A percentile compares a stretch with the other conserved stretches of the same genome.
phyloP scores from a whole-genome alignment of 2,113 vertebrate species.

The Crotalus horridus region DNA sequence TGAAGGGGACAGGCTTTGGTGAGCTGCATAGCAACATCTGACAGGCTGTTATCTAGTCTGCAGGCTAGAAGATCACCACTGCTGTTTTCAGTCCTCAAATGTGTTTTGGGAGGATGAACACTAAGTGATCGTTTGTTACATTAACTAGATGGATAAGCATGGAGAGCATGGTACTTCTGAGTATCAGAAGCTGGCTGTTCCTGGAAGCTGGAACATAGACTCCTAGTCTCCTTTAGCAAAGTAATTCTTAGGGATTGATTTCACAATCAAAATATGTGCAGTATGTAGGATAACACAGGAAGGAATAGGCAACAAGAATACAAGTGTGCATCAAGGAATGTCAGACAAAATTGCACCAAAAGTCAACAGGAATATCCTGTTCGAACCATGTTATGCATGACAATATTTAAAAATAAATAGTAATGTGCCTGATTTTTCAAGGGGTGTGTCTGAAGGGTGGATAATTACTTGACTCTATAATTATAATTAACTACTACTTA shows the following conservation, averaged over 20 bases:
- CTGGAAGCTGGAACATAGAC: not conserved
- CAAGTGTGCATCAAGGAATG: conserved; percentile 10
- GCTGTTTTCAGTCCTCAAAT: not conserved
- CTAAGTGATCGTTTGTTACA: not conserved
- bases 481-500: not conserved
- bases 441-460: conserved; percentile 6
- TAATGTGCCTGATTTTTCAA: accelerated
- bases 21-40: not conserved
- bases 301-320: not conserved
- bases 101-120: not conserved
- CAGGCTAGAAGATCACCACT: not conserved
- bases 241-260: not conserved
- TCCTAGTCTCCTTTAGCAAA: not conserved
- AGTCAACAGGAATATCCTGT: conserved; percentile 10
- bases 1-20: too few species aligned
- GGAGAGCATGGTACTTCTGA: not conserved
- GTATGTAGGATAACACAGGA: conserved; percentile 9
- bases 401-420: conserved; percentile 33
- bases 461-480: conserved; percentile 14
- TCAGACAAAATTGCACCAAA: not conserved
- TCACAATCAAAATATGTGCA: not conserved
- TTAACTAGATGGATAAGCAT: not conserved
- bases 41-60: not conserved
- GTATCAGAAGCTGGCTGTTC: not conserved
- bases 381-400: not conserved